Base-by-base conservation (phyloP, 2,113 vertebrate species). In the Salvelinus fontinalis region DNA sequence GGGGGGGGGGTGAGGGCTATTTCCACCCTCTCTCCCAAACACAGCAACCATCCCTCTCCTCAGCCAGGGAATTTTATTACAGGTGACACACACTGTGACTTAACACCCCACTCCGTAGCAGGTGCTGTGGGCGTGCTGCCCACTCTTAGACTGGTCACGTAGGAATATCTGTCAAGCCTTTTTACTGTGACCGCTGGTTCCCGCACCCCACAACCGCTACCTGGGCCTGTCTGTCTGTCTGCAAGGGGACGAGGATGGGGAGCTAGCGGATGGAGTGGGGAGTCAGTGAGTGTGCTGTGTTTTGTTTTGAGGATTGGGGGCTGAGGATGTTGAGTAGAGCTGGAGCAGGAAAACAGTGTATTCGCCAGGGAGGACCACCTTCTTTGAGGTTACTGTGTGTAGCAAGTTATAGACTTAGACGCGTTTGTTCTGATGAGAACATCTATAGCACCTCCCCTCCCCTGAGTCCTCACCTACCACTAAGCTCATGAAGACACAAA, bases 131-230 rank as follows among this genome's bases (percentile, higher is more conserved):
- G 90, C 86, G 75, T 62, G 66, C 59, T 87, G 86, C 87, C 89
- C 79, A 84, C 86, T 87, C 80, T 78, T 80, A 88, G 84, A 83
- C 89, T 68, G 79, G 84, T 84, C 91, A 90, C 88, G 81, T 74
- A 89, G 91, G 92, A 91, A 84, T 89, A 86, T 85, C 88, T 92
- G 92, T 92, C 92, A 92, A 83, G 81, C 73, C 82, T 75, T 80
- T 76, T 91, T 93, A 90, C 81, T 80, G 83, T 79, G 69, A 11
- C 64, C 77, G 81, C 83, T 86, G 80, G 39, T 69, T 31, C 66
- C 44, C 49, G 31, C 85, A 79, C 2, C 83, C 72, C 66, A n/a
- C 16, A 59, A 81, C 82, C 72, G 79, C 77, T 54, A 54, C 16
- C 12, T 54, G 51, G 16, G 51, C 12, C 51, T 11, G 2, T 54